Percentiles rank a stretch among this genome's conserved stretches.
phyloP scores from a whole-genome alignment of 2,888 invertebrate genomes.

The Caprella mutica region DNA sequence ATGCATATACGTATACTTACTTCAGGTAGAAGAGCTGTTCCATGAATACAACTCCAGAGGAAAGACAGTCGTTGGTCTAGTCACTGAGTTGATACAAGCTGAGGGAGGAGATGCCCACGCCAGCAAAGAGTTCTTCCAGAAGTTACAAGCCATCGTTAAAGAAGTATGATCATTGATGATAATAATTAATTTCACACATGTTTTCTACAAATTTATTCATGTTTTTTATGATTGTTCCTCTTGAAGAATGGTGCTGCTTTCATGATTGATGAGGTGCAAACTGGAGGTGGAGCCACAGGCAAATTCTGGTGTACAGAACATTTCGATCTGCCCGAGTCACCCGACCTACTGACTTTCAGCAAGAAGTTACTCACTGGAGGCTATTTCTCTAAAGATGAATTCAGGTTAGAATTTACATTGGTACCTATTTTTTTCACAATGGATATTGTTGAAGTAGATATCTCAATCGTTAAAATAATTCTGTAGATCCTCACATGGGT shows the following conservation, averaged over 20 bases:
- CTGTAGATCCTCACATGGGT: too few relatives aligned
- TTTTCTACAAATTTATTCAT: too few relatives aligned
- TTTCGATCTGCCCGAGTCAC: conserved; percentile 69
- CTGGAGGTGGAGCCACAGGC: conserved; percentile 91
- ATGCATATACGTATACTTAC: too few relatives aligned
- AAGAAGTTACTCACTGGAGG: conserved; percentile 97
- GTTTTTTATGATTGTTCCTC: too few relatives aligned
- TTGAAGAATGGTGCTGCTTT: conserved; percentile 59
- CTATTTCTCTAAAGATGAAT: conserved; percentile 66
- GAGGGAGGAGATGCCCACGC: conserved; percentile 96
- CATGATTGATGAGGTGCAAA: conserved; percentile 94
- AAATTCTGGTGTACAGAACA: conserved; percentile 96
- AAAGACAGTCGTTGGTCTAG: conserved; percentile 73
- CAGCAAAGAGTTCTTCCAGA: conserved; percentile 75
- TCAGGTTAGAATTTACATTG: too few relatives aligned
- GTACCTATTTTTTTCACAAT: too few relatives aligned
- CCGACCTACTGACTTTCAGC: conserved; percentile 91
- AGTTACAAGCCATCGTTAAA: conserved; percentile 65
- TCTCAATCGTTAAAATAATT: too few relatives aligned
- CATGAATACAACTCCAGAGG: conserved; percentile 55
- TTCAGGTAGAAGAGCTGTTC: conserved; percentile 62
- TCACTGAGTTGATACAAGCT: conserved; percentile 91
- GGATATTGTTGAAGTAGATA: too few relatives aligned
- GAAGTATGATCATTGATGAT: too few relatives aligned
- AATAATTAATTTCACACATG: too few relatives aligned